Conservation (phyloP, 2,113 vertebrate genomes). For the Morphnarchus princeps region DNA sequence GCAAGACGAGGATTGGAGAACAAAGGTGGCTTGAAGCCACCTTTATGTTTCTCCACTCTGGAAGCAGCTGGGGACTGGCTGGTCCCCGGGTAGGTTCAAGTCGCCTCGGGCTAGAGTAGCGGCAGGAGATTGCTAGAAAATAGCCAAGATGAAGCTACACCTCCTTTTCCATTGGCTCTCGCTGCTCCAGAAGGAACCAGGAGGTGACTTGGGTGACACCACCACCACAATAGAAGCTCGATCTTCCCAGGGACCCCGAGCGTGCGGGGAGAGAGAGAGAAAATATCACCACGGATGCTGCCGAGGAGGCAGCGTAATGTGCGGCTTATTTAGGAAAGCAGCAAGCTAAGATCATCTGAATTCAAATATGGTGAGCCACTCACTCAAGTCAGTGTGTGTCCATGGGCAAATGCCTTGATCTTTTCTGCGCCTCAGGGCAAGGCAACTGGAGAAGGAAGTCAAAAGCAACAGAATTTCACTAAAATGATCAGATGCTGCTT, state of each 20-base stretch:
- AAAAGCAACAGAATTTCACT: background rate
- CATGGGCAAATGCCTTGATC: conserved; percentile 14
- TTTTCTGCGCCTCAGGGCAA: conserved; percentile 7
- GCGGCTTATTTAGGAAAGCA: background rate
- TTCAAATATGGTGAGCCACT: background rate
- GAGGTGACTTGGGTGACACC: conserved; percentile 16
- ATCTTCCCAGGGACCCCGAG: background rate
- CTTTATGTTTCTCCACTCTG: background rate
- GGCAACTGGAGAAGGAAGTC: background rate
- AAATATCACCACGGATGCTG: background rate
- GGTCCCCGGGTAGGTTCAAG: background rate
- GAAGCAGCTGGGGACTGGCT: conserved; percentile 25
- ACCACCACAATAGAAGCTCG: background rate
- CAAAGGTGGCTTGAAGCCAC: conserved; percentile 62
- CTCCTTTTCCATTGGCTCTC: background rate
- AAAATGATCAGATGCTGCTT: background rate
- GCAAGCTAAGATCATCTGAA: background rate
- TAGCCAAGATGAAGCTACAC: background rate
- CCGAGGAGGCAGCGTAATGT: background rate
- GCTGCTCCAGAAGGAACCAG: background rate
- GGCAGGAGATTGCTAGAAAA: background rate
- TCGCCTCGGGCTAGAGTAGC: background rate
- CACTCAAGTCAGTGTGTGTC: background rate
- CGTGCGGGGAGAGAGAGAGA: background rate
- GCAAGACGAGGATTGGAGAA: background rate